Conservation (phyloP, 2,113 vertebrate species). For the Willisornis vidua region DNA sequence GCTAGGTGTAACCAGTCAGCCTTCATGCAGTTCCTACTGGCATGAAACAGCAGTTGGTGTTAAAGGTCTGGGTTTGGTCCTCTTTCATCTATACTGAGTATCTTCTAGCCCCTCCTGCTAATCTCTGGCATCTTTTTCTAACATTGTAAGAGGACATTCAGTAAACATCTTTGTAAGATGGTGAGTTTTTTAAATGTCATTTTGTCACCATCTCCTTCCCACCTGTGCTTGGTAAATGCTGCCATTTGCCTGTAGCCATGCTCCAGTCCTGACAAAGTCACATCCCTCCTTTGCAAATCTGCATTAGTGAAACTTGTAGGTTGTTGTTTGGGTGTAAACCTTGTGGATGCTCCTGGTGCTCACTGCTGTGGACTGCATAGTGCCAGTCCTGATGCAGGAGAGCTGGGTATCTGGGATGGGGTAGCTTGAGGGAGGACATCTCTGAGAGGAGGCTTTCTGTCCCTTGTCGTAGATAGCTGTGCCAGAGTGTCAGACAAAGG, state of each 20-base stretch:
- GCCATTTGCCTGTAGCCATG: neutral
- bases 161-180: accelerated
- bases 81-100: neutral
- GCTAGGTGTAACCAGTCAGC: neutral
- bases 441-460: neutral
- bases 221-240: accelerated
- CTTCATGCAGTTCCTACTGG: neutral
- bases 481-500: neutral
- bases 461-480: neutral
- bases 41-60: accelerated
- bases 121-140: neutral
- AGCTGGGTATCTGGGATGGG: neutral
- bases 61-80: neutral
- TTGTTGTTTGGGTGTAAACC: neutral
- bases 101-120: neutral
- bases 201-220: neutral
- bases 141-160: neutral
- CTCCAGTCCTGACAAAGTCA: neutral
- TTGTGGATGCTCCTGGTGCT: neutral
- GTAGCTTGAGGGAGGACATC: neutral
- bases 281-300: neutral
- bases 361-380: neutral
- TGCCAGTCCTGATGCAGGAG: neutral
- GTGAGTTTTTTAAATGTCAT: neutral
- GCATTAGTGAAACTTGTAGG: neutral